Percentiles rank a stretch among this genome's conserved stretches.
Evolutionary conservation across 2,888 invertebrate genomes (phyloP).

Genomic region (Ethmia dodecea): DNA sequence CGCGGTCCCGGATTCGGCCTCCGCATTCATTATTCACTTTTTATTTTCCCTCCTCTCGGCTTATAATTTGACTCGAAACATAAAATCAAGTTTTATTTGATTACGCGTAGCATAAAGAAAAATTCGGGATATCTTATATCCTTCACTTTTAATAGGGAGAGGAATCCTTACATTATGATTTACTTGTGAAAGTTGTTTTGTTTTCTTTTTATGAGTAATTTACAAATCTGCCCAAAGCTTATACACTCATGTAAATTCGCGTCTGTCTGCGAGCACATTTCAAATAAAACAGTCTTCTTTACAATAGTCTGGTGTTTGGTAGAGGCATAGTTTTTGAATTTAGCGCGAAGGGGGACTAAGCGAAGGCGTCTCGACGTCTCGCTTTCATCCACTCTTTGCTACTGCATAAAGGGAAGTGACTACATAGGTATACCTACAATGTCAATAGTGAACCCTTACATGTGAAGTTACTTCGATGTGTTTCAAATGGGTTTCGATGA

Average conservation of each 20-base stretch:
- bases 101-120: conserved; percentile 64
- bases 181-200: conserved; percentile 40
- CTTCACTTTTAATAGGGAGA: conserved; percentile 59
- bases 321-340: conserved; percentile 63
- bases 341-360: conserved; percentile 60
- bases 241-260: not conserved
- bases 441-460: conserved; percentile 44
- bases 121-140: conserved; percentile 57
- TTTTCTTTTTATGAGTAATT: conserved; percentile 24
- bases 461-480: conserved; percentile 56
- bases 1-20: conserved; percentile 69
- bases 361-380: conserved; percentile 55
- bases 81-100: conserved; percentile 77
- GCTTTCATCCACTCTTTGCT: conserved; percentile 68
- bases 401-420: conserved; percentile 59
- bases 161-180: conserved; percentile 47
- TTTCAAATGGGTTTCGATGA: conserved; percentile 73
- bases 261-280: too few relatives aligned
- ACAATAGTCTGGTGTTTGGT: conserved; percentile 57
- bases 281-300: conserved; percentile 60
- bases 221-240: conserved; percentile 7
- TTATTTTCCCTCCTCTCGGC: conserved; percentile 71
- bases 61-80: conserved; percentile 77
- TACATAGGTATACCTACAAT: conserved; percentile 34
- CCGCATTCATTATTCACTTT: conserved; percentile 77